Evolutionary conservation across 2,888 invertebrate genomes (phyloP).

Genomic region (Alcis repandata): DNA sequence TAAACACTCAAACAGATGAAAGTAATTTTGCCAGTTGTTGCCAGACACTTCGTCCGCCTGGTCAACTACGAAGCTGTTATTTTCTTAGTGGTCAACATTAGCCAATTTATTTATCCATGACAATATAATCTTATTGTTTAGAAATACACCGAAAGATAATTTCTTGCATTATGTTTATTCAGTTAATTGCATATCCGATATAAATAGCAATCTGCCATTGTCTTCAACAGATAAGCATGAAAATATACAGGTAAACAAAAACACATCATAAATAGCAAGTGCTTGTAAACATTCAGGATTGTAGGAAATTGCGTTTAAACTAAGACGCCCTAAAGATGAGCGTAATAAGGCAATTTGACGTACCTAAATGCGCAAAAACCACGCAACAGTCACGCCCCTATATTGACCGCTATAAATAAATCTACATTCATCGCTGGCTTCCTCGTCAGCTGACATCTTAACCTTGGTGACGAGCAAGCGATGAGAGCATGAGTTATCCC

Average conservation of each 20-base stretch:
- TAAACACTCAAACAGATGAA: too few species aligned
- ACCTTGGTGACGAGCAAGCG: slow-evolving; percentile 57
- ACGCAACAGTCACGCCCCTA: slow-evolving; percentile 61
- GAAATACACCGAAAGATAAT: background rate
- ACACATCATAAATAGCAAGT: slow-evolving; percentile 3
- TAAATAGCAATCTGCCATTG: slow-evolving; percentile 5
- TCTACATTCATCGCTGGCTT: slow-evolving; percentile 65
- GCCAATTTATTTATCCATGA: background rate
- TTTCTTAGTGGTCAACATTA: background rate
- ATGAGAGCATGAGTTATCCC: slow-evolving; percentile 36
- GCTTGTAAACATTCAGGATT: slow-evolving; percentile 10
- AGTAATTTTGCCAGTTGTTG: too few species aligned
- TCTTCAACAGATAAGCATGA: slow-evolving; percentile 11
- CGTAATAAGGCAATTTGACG: slow-evolving; percentile 48
- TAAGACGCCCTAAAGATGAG: slow-evolving; percentile 24
- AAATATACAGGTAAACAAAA: slow-evolving; percentile 1
- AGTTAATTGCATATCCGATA: background rate
- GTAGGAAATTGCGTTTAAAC: slow-evolving; percentile 11
- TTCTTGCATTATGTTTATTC: background rate
- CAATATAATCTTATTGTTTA: background rate
- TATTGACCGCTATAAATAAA: slow-evolving; percentile 60
- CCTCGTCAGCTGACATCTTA: slow-evolving; percentile 65
- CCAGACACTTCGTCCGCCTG: too few species aligned
- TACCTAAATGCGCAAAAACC: slow-evolving; percentile 53
- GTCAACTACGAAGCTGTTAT: too few species aligned